A percentile compares a stretch with the other conserved stretches of the same genome.
These are phyloP conservation scores for Hydrophis major DNA, from an alignment of 2,797 vertebrate genomes.

Conservation along the genomic window DNA sequence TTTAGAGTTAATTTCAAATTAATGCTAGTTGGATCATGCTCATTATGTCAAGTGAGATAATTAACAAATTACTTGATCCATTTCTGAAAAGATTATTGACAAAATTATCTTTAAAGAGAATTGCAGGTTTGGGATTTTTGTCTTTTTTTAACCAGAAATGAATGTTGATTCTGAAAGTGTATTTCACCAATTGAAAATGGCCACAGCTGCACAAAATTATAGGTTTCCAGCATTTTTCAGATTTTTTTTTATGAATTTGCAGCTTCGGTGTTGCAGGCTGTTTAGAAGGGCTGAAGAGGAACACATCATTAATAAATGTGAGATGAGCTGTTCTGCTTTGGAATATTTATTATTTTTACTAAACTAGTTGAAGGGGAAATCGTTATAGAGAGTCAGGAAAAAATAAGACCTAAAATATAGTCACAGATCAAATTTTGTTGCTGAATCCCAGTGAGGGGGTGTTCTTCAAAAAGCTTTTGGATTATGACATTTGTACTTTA, in stretches of 20 bases:
- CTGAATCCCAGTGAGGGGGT: not conserved
- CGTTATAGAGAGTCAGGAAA: not conserved
- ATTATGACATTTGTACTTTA: not conserved
- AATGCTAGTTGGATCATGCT: not conserved
- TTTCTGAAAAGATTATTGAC: not conserved
- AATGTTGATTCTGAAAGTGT: not conserved
- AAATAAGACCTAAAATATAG: not conserved
- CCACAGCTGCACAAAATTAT: constrained; percentile 18
- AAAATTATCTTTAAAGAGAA: not conserved
- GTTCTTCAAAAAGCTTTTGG: not conserved
- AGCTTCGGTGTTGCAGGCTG: not conserved
- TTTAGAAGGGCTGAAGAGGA: not conserved
- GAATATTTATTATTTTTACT: not conserved
- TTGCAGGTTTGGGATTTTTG: not conserved
- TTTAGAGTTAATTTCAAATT: not conserved
- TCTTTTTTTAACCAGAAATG: not conserved
- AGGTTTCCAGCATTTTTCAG: not conserved
- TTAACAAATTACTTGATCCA: constrained; percentile 1
- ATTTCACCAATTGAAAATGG: not conserved
- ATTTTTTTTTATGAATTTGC: not conserved
- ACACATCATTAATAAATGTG: not conserved
- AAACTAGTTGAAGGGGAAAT: not conserved
- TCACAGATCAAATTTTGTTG: not conserved
- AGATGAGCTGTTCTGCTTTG: not conserved
- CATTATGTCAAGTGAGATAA: not conserved